These are phyloP conservation scores for Dolichallabes microphthalmus DNA, from an alignment of 2,113 vertebrate genomes.

Conservation along the genomic window DNA sequence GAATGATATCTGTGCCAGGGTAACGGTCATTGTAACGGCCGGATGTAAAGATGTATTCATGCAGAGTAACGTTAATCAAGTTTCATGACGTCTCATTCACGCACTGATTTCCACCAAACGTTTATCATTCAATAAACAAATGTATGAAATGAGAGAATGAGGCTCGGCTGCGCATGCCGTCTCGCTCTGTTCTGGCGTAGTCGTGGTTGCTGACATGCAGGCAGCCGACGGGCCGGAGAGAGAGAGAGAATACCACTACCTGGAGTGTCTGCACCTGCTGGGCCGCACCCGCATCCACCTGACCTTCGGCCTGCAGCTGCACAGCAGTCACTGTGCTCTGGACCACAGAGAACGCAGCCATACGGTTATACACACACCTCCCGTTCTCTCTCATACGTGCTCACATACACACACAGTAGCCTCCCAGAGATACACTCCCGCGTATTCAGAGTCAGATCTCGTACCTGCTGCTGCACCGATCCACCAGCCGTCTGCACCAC, in stretches of 20 bases:
- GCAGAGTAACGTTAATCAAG: neutral
- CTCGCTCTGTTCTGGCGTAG: neutral
- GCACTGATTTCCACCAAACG: neutral
- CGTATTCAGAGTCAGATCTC: constrained; percentile 7
- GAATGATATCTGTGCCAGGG: neutral
- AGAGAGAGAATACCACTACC: constrained; percentile 85
- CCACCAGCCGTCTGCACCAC: constrained; percentile 89
- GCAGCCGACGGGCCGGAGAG: neutral
- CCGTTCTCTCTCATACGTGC: neutral
- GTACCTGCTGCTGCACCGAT: constrained; percentile 95
- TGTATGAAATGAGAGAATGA: neutral
- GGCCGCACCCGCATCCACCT: constrained; percentile 93
- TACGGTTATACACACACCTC: constrained; percentile 5
- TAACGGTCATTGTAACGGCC: neutral
- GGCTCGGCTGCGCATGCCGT: neutral
- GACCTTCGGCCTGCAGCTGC: constrained; percentile 97
- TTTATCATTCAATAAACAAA: neutral
- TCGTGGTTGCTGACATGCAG: constrained; percentile 20
- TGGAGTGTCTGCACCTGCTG: constrained; percentile 99
- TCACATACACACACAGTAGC: neutral
- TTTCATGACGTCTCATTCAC: neutral
- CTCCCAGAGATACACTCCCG: neutral
- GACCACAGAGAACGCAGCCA: constrained; percentile 21
- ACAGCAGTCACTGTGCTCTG: constrained; percentile 98
- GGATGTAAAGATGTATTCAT: neutral